A percentile compares a stretch with the other conserved stretches of the same genome.
These are phyloP conservation scores for Halichoeres trimaculatus DNA, from an alignment of 2,113 vertebrate genomes.

Conservation along the genomic window DNA sequence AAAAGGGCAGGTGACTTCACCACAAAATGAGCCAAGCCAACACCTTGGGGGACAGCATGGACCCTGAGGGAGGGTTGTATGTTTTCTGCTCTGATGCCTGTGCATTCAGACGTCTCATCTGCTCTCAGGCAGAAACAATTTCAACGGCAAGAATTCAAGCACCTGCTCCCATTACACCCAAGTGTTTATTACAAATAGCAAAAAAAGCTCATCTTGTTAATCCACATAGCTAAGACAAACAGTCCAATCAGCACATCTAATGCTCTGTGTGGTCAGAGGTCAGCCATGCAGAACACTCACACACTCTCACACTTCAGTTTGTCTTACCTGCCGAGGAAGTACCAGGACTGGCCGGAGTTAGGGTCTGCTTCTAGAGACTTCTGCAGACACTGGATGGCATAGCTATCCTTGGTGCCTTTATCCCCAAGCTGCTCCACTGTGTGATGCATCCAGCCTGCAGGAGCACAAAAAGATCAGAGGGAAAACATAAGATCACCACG, in stretches of 20 bases:
- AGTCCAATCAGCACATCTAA: constrained; percentile 16
- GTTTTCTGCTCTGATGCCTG: not conserved
- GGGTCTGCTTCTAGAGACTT: constrained; percentile 99
- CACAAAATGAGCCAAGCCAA: not conserved
- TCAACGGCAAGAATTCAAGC: not conserved
- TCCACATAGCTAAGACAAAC: constrained; percentile 30
- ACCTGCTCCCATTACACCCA: not conserved
- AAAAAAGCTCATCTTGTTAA: not conserved
- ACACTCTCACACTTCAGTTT: not conserved
- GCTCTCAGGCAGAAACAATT: not conserved
- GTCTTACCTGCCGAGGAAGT: constrained; percentile 98
- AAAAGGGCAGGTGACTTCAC: too few species aligned
- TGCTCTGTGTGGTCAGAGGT: not conserved
- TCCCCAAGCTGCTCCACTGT: constrained; percentile 98
- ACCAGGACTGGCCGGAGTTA: constrained; percentile 99
- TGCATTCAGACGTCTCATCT: not conserved
- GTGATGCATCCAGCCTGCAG: constrained; percentile 99
- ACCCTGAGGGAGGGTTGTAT: not conserved
- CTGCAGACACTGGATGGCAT: constrained; percentile 99
- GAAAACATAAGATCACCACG: not conserved
- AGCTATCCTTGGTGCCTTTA: constrained; percentile 95
- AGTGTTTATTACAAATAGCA: too few species aligned
- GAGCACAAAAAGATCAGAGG: not conserved
- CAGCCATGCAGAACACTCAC: too few species aligned
- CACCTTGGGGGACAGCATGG: not conserved